Base-by-base conservation (phyloP, 2,797 vertebrate species). In the Pampus argenteus region DNA sequence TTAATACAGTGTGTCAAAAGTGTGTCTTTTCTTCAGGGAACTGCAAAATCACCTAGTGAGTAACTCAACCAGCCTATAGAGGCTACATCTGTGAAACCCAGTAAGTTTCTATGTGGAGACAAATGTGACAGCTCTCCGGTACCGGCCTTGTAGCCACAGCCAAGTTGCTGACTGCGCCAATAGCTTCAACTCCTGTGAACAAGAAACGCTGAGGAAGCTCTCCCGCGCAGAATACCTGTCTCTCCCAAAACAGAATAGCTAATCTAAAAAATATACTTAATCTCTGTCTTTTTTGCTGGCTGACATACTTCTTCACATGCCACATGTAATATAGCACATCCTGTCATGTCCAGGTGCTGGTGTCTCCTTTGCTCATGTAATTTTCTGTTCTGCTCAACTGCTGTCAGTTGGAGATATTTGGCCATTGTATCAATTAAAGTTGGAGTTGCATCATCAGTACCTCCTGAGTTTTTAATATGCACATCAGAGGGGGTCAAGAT, bases 111-210 rank as follows among this genome's bases (percentile, higher is more conserved):
- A 40, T 78, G 31, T 66, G 40, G 50, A 82, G 86, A 87, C 71
- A 80, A 74, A 88, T 81, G 86, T 23, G 83, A 87, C 83, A 74
- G 68, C 59, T 88, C 75, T 48, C 52, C 29, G 25, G 48, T 76
- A 38, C 57, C 70, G 61, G 62, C 71, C 82, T 83, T 47, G 71
- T 25, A 75, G 64, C 52, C 47, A 55, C 18, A 66, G 66, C 76
- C 22, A 60, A 90, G 66, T 64, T 84, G 89, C 89, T 91, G 86
- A 93, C 81, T 89, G 64, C 29, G 71, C 45, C 34, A 79, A 79
- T 70, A 72, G 31, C 51, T 72, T 80, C 58, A 74, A 72, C 69
- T 73, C 76, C 74, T 61, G 62, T 68, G 75, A 78, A 68, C 10
- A 64, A 57, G 76, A 88, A 85, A 50, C 71, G 84, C 85, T 86